Conservation (phyloP, 2,888 invertebrate species). For the Phengaris alcon region DNA sequence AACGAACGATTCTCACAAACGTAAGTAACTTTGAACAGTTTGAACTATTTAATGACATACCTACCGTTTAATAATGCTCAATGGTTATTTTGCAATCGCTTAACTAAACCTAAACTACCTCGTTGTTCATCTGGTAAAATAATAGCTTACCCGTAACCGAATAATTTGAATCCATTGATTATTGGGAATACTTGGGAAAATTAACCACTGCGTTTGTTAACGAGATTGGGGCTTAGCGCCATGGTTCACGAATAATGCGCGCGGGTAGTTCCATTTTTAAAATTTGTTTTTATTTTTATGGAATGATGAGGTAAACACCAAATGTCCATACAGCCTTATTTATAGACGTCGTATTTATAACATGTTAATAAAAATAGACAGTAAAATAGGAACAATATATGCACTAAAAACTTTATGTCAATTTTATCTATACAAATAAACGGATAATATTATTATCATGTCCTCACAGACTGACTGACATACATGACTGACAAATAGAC, state of each 20-base stretch:
- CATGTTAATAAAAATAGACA: neutral
- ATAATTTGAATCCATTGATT: constrained; percentile 2
- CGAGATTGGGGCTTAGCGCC: constrained; percentile 9
- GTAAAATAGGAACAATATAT: too few relatives aligned
- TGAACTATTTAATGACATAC: constrained; percentile 27
- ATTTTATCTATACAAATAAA: too few relatives aligned
- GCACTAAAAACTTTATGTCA: too few relatives aligned
- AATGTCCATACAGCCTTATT: neutral
- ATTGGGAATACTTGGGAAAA: neutral
- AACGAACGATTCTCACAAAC: too few relatives aligned
- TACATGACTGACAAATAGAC: too few relatives aligned
- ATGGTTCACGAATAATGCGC: neutral
- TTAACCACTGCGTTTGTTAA: neutral
- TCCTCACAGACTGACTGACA: too few relatives aligned
- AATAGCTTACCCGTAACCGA: constrained; percentile 5
- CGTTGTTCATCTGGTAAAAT: neutral
- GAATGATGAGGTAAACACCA: neutral
- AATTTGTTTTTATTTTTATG: neutral
- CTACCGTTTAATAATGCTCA: neutral
- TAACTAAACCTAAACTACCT: neutral
- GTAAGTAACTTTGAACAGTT: too few relatives aligned
- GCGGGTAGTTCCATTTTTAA: neutral
- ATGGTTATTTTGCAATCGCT: neutral
- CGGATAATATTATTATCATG: too few relatives aligned
- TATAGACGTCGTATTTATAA: neutral